phyloP scores from a whole-genome alignment of 2,113 vertebrate genomes.

The Todiramphus chloris region DNA sequence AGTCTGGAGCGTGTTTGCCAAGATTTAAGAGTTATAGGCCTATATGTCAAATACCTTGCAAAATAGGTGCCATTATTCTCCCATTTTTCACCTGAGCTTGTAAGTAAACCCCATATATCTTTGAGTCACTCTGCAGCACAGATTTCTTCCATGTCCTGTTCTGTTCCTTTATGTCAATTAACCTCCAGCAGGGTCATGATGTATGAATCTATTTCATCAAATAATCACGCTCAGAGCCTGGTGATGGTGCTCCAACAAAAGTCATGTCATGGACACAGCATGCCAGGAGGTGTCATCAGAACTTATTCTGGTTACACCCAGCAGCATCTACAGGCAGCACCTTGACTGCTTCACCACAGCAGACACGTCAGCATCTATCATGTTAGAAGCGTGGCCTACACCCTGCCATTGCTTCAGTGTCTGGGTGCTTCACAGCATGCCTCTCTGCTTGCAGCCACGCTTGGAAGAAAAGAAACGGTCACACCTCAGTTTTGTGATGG shows the following conservation, averaged over 20 bases:
- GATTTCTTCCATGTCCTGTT: not conserved
- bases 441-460: not conserved
- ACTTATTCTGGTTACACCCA: not conserved
- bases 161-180: not conserved
- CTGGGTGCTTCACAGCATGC: not conserved
- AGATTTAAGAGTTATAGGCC: slow-evolving; percentile 30
- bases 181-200: not conserved
- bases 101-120: slow-evolving; percentile 33
- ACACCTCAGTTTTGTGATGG: not conserved
- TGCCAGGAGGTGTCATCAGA: not conserved
- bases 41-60: slow-evolving; percentile 31
- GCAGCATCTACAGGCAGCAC: not conserved
- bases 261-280: not conserved
- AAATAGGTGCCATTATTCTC: slow-evolving; percentile 36
- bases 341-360: not conserved
- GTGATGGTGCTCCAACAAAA: not conserved
- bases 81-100: slow-evolving; percentile 21
- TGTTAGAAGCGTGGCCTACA: not conserved
- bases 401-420: not conserved
- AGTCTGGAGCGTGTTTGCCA: not conserved
- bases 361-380: not conserved
- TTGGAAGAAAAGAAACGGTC: not conserved
- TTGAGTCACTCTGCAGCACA: not conserved
- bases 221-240: not conserved
- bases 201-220: slow-evolving; percentile 31